Evolutionary conservation across 2,797 vertebrate genomes (phyloP).

Genomic region (Mus spretus): DNA sequence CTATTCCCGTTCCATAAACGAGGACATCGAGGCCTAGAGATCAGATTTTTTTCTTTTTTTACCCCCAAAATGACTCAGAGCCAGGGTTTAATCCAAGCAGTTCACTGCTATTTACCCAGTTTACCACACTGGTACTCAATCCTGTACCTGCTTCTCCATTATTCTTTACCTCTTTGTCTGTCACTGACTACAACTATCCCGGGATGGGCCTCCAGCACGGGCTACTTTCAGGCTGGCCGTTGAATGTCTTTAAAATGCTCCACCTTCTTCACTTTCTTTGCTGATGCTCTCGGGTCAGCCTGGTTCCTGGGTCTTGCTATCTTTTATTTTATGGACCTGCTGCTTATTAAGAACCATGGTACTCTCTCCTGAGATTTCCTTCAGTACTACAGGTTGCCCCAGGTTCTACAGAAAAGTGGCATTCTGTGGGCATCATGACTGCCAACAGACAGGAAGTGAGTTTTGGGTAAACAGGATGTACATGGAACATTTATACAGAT

Average conservation of each 20-base stretch:
- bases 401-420: background rate
- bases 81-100: background rate
- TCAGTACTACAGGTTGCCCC: background rate
- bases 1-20: background rate
- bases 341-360: background rate
- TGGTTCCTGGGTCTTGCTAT: background rate
- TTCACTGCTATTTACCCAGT: background rate
- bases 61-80: background rate
- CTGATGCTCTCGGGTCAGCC: background rate
- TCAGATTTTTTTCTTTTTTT: background rate
- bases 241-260: background rate
- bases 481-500: background rate
- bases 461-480: background rate
- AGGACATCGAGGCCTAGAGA: background rate
- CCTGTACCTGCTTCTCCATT: background rate
- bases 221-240: background rate
- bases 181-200: background rate
- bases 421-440: too few relatives aligned
- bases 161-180: background rate
- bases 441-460: background rate
- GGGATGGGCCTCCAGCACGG: background rate
- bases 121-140: background rate
- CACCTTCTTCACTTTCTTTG: background rate
- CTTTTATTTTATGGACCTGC: background rate
- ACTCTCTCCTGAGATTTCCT: background rate